phyloP scores from a whole-genome alignment of 2,888 invertebrate genomes.

The Galerucella pusilla region DNA sequence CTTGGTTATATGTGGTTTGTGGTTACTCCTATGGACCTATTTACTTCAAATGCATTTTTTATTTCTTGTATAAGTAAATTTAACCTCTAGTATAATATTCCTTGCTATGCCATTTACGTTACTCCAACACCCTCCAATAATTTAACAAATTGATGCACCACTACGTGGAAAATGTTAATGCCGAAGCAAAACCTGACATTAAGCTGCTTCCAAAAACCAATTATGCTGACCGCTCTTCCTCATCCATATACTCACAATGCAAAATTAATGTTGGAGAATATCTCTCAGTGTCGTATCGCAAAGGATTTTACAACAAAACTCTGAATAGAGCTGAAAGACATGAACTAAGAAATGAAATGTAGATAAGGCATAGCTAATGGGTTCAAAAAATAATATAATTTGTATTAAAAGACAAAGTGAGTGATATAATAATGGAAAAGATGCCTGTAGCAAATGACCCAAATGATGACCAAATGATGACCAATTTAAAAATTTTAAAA shows the following conservation, averaged over 20 bases:
- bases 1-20: no score
- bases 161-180: constrained; percentile 16
- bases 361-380: no score
- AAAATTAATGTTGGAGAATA: constrained; percentile 34
- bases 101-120: neutral
- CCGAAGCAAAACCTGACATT: constrained; percentile 38
- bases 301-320: no score
- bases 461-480: no score
- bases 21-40: neutral
- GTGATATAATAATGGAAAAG: no score
- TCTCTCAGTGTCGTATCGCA: constrained; percentile 9
- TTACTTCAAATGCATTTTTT: neutral
- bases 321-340: no score
- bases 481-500: no score
- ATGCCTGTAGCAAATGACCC: no score
- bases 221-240: constrained; percentile 41
- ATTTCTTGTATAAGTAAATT: neutral
- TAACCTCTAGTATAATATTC: neutral
- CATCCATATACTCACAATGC: constrained; percentile 40
- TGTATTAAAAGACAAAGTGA: no score
- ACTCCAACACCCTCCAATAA: constrained; percentile 4
- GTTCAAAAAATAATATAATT: no score
- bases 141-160: constrained; percentile 27
- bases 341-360: no score
- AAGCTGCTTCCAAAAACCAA: constrained; percentile 41